Base-by-base conservation (phyloP, 2,888 invertebrate genomes). In the Heteromurus nitidus region DNA sequence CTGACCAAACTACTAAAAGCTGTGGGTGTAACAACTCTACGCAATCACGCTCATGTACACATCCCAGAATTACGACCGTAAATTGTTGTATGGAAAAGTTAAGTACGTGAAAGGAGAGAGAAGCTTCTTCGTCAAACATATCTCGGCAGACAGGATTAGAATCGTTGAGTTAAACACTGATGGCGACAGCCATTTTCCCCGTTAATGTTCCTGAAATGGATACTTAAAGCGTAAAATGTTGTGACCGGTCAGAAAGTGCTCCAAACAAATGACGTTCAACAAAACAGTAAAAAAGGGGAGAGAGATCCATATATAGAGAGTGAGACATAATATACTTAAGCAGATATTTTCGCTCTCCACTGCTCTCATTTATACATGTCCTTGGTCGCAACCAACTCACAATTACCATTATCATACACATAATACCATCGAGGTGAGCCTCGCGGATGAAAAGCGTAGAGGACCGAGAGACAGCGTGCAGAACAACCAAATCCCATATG, bases 201-300 rank as follows among this genome's bases (percentile, higher is more conserved):
- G 67, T 50, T 68, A 68, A 68, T 68, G 67, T 28, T 18, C 50
- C 50, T 50, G 67, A 50, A 68, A 68, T 68, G 67, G 67, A 68
- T 50, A 68, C 50, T 68, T 50, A 47, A 28, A 30, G 22, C 7
- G 20, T 30, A 68, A 68, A 68, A 28, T 50, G 67, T 68, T 68
- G 47, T 18, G 28, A 68, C 50, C 18, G 67, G 67, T 68, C 67
- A 68, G 28, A 50, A 68, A 68, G 28, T 68, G 30, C 50, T 68
- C 28, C 18, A 68, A 68, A 44, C 50, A 68, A 68, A 68, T 68
- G 47, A 36, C 50, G 22, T 28, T 24, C 18, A 20, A n/a, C n/a
- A 60, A 30, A 60, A 60, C 28, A 60, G 60, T 60, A 30, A 60
- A 60, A 60, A 11, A 30, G 30, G 60, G 31, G 60, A 55, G 36